Evolutionary conservation across 2,797 vertebrate species (phyloP).

Genomic region (Galago senegalensis): DNA sequence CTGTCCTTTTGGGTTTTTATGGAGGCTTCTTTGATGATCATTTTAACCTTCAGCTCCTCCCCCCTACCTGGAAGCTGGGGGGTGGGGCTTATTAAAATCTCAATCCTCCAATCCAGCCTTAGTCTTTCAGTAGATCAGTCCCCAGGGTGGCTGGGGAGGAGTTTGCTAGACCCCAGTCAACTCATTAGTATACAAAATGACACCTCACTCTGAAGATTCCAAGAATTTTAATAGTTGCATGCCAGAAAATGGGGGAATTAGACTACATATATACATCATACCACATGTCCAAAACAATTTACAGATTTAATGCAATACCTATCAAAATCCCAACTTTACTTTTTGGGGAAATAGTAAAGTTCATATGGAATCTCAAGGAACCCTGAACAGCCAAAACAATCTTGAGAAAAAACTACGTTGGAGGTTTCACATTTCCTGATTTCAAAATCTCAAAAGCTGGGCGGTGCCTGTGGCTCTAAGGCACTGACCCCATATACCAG

Average conservation of each 20-base stretch:
- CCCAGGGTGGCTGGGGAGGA: not conserved
- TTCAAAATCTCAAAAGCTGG: not conserved
- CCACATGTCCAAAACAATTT: not conserved
- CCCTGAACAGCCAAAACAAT: not conserved
- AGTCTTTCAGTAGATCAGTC: not conserved
- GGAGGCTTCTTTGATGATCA: not conserved
- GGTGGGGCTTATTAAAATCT: not conserved
- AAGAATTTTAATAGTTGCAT: not conserved
- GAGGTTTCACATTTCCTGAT: not conserved
- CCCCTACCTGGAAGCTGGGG: not conserved
- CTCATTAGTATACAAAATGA: not conserved
- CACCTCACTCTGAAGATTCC: not conserved
- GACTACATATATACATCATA: not conserved
- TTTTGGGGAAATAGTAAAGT: not conserved
- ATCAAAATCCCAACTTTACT: not conserved
- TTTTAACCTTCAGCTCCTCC: not conserved
- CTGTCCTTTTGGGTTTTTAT: not conserved
- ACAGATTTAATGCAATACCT: not conserved
- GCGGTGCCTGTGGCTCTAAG: too few relatives aligned
- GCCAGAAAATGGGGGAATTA: not conserved
- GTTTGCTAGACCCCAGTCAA: not conserved
- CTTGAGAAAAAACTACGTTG: not conserved
- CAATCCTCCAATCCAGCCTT: not conserved
- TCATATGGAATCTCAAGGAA: not conserved
- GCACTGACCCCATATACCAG: too few relatives aligned